These are phyloP conservation scores for Mormyrus lacerda DNA, from an alignment of 2,113 vertebrate genomes.

Conservation along the genomic window DNA sequence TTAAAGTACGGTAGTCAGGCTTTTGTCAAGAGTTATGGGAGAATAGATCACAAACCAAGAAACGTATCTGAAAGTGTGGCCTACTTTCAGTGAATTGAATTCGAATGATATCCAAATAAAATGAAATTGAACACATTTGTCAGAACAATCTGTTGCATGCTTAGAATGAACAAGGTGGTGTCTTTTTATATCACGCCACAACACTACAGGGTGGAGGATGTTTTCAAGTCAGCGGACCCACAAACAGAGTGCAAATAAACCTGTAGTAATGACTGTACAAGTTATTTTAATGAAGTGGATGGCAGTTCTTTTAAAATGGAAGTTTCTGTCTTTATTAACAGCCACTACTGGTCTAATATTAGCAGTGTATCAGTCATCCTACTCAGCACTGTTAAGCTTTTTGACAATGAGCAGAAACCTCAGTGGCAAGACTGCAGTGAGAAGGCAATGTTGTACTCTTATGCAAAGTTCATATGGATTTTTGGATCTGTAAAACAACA, in stretches of 20 bases:
- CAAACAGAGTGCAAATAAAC: background rate
- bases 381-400: background rate
- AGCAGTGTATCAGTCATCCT: background rate
- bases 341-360: background rate
- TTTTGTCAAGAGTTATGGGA: background rate
- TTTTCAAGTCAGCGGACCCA: background rate
- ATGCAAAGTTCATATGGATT: background rate
- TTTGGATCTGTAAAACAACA: background rate
- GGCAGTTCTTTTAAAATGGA: background rate
- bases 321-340: background rate
- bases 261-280: background rate
- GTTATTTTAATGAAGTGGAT: background rate
- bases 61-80: background rate
- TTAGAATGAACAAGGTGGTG: background rate
- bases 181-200: background rate
- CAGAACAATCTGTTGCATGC: background rate
- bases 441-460: background rate
- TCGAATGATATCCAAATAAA: background rate
- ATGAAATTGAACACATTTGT: background rate
- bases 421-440: background rate
- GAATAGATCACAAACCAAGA: background rate
- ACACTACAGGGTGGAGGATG: background rate
- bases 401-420: background rate
- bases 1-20: background rate
- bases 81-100: background rate